These are phyloP conservation scores for Canis aureus DNA, from an alignment of 2,113 vertebrate genomes.

Conservation along the genomic window DNA sequence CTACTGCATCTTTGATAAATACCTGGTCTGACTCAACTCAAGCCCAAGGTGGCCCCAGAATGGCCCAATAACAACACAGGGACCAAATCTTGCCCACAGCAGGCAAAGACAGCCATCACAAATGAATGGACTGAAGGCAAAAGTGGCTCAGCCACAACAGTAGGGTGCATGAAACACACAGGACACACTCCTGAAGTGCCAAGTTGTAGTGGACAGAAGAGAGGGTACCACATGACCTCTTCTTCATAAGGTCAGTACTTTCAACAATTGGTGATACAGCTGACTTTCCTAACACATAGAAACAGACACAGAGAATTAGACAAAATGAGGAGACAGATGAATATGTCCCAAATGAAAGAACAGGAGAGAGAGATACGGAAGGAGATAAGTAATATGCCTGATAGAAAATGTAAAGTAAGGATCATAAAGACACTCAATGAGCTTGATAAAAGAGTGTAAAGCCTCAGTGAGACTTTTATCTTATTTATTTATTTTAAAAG, in stretches of 20 bases:
- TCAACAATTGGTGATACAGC: neutral
- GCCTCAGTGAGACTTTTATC: too few species aligned
- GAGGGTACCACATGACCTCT: neutral
- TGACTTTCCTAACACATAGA: neutral
- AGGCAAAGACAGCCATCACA: neutral
- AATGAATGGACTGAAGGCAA: neutral
- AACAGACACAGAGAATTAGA: neutral
- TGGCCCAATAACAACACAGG: neutral
- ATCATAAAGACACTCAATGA: too few species aligned
- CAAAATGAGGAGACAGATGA: neutral
- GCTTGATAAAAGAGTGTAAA: too few species aligned
- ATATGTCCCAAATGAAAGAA: too few species aligned
- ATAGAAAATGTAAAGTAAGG: too few species aligned
- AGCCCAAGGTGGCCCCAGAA: neutral
- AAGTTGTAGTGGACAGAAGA: neutral
- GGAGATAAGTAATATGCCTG: too few species aligned
- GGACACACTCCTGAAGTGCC: neutral
- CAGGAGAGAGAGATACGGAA: too few species aligned
- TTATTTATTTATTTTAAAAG: too few species aligned
- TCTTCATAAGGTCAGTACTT: neutral
- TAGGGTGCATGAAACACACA: neutral
- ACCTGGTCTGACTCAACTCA: neutral
- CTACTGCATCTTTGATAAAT: neutral
- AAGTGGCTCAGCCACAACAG: neutral
- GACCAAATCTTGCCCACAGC: neutral